These are phyloP conservation scores for Parasteatoda lunata DNA, from an alignment of 2,888 invertebrate genomes.

Conservation along the genomic window DNA sequence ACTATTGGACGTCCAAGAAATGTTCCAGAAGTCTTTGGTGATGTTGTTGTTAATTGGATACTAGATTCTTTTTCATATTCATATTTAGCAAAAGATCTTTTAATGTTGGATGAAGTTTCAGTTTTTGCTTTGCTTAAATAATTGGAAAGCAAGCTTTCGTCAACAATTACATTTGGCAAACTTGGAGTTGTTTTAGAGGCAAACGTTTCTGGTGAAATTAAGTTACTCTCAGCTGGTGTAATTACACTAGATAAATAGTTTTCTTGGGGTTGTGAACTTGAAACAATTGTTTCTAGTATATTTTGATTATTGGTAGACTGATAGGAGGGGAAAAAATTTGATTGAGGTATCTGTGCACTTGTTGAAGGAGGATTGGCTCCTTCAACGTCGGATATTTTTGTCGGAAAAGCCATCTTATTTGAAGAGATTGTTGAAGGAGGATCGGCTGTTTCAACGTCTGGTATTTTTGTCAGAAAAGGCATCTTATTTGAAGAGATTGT, in stretches of 20 bases:
- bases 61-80: neutral
- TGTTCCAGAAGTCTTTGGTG: neutral
- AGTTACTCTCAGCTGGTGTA: neutral
- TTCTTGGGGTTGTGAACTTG: neutral
- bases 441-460: neutral
- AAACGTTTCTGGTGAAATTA: neutral
- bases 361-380: neutral
- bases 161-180: neutral
- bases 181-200: neutral
- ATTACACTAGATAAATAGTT: neutral
- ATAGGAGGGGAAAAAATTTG: too few species aligned
- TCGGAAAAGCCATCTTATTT: neutral
- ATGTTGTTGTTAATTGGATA: neutral
- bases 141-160: neutral
- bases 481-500: neutral
- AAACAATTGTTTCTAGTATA: neutral
- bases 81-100: too few species aligned
- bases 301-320: too few species aligned
- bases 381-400: neutral
- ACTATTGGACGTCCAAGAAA: slow-evolving; percentile 76
- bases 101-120: neutral
- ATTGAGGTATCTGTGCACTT: neutral
- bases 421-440: neutral
- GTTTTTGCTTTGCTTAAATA: neutral
- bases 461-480: neutral